Conservation (phyloP, 2,113 vertebrate genomes). For the Phalacrocorax pelagicus region DNA sequence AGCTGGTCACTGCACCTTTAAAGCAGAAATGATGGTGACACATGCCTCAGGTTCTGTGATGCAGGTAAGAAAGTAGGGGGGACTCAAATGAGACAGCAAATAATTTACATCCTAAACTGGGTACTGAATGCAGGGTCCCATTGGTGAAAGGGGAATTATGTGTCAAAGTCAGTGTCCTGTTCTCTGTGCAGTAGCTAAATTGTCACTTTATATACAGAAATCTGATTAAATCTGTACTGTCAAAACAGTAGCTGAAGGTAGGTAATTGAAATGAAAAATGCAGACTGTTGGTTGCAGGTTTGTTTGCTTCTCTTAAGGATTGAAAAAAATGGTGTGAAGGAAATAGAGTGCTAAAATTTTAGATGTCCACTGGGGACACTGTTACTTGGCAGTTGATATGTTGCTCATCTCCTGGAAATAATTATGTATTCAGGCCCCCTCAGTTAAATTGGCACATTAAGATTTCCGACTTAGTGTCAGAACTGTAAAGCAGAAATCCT, state of each 20-base stretch:
- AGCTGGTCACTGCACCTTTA: slow-evolving; percentile 4
- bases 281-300: background rate
- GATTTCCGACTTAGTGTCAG: slow-evolving; percentile 12
- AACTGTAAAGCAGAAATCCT: background rate
- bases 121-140: background rate
- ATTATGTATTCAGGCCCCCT: background rate
- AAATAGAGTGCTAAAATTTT: background rate
- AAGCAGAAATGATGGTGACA: background rate
- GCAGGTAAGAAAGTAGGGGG: background rate
- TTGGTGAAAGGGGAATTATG: background rate
- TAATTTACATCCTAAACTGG: background rate
- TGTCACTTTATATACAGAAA: background rate
- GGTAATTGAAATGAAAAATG: slow-evolving; percentile 1
- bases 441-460: slow-evolving; percentile 39
- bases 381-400: background rate
- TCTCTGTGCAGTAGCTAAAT: background rate
- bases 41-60: background rate
- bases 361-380: background rate
- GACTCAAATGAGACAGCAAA: background rate
- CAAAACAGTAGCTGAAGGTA: background rate
- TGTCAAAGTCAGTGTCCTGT: background rate
- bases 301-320: slow-evolving; percentile 15
- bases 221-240: background rate
- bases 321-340: background rate
- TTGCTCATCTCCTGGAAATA: slow-evolving; percentile 2